Percentiles rank a stretch among this genome's conserved stretches.
phyloP scores from a whole-genome alignment of 2,113 vertebrate species.

The Chaenocephalus aceratus region DNA sequence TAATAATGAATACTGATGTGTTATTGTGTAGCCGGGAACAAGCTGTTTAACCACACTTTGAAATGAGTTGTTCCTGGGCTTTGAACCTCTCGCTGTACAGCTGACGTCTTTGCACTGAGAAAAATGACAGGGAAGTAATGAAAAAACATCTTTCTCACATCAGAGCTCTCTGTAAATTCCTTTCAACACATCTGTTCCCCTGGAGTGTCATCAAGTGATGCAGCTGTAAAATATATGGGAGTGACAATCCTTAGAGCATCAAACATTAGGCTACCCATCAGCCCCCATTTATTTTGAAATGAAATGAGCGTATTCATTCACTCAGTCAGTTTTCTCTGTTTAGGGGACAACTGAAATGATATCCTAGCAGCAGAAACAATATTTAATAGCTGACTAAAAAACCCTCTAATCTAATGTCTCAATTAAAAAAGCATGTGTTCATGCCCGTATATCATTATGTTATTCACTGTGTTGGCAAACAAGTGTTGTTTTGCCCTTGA shows the following conservation, averaged over 20 bases:
- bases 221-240: constrained; percentile 60
- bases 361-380: too few species aligned
- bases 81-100: constrained; percentile 62
- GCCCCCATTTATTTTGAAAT: constrained; percentile 59
- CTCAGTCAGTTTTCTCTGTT: too few species aligned
- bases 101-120: constrained; percentile 63
- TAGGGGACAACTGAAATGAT: too few species aligned
- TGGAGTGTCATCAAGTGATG: constrained; percentile 64
- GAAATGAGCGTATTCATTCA: constrained; percentile 50
- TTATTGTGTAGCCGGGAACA: constrained; percentile 62
- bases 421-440: too few species aligned
- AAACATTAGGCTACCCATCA: constrained; percentile 65
- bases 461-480: constrained; percentile 48
- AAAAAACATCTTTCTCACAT: constrained; percentile 59
- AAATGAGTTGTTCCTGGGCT: constrained; percentile 64
- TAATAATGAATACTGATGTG: constrained; percentile 77
- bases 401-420: too few species aligned
- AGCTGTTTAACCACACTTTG: constrained; percentile 65
- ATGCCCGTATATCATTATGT: constrained; percentile 49
- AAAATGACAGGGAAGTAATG: constrained; percentile 74
- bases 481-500: constrained; percentile 62
- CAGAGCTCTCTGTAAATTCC: constrained; percentile 64
- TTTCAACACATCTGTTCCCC: constrained; percentile 72
- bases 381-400: too few species aligned
- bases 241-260: constrained; percentile 51